A percentile compares a stretch with the other conserved stretches of the same genome.
These are phyloP conservation scores for Neotoma lepida DNA, from an alignment of 2,113 vertebrate species.

Conservation along the genomic window DNA sequence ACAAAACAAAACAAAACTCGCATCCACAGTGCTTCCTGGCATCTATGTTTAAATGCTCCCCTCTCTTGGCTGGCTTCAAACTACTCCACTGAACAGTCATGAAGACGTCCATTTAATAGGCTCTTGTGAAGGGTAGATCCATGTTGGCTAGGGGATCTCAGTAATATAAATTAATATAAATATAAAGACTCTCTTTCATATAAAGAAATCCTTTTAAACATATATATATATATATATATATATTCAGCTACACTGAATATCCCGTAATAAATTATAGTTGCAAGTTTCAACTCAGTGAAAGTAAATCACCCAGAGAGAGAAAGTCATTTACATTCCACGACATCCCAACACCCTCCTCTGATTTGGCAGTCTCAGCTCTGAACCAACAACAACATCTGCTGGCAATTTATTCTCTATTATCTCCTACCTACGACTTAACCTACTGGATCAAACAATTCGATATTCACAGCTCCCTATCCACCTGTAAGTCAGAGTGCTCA, in stretches of 20 bases:
- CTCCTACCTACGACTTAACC: constrained; percentile 71
- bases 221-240: no score
- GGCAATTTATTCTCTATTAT: constrained; percentile 72
- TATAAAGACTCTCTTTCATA: background rate
- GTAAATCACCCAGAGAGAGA: constrained; percentile 58
- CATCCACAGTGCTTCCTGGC: background rate
- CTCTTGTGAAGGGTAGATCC: background rate
- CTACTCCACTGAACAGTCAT: background rate
- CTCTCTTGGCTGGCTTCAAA: background rate
- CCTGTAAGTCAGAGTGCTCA: constrained; percentile 62
- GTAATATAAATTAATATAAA: no score
- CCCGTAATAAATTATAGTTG: constrained; percentile 49
- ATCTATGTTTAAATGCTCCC: background rate
- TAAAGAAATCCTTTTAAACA: constrained; percentile 18
- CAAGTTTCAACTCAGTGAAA: constrained; percentile 51
- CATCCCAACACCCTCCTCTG: constrained; percentile 59
- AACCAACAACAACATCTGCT: constrained; percentile 74
- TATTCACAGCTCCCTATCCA: constrained; percentile 50
- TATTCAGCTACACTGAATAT: background rate
- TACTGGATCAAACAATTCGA: constrained; percentile 61
- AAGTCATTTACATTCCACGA: constrained; percentile 51
- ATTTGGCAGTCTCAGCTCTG: constrained; percentile 53
- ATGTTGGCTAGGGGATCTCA: background rate
- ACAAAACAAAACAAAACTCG: background rate
- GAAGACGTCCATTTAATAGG: background rate